Conservation (phyloP, 2,113 vertebrate genomes). For the Dinomys branickii region DNA sequence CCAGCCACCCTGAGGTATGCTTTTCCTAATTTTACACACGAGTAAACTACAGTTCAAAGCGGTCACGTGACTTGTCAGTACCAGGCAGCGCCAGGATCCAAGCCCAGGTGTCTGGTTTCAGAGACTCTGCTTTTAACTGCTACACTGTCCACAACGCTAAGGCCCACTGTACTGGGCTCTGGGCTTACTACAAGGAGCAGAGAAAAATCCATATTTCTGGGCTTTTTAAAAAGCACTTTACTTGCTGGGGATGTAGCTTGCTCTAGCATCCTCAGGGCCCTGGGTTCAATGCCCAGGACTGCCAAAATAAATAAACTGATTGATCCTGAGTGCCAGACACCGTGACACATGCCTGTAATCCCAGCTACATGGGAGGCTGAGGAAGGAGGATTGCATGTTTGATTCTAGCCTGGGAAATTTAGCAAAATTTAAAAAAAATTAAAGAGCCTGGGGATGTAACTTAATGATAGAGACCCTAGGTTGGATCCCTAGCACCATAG, state of each 20-base stretch:
- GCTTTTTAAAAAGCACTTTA: background rate
- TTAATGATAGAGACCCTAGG: background rate
- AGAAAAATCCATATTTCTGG: background rate
- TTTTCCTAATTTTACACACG: conserved; percentile 72
- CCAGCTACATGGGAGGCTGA: background rate
- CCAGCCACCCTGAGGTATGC: conserved; percentile 30
- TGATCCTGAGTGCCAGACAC: background rate
- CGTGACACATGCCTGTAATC: background rate
- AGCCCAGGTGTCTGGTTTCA: conserved; percentile 73
- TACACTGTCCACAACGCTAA: background rate
- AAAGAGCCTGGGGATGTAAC: background rate
- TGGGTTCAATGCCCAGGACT: background rate
- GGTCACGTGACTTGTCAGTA: conserved; percentile 63
- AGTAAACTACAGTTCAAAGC: conserved; percentile 59
- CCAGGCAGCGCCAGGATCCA: conserved; percentile 45
- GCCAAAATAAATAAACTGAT: background rate
- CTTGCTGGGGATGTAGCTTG: background rate
- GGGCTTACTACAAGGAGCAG: background rate
- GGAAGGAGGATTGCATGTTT: background rate
- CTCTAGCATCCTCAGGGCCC: background rate
- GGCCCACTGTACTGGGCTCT: background rate
- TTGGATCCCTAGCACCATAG: background rate
- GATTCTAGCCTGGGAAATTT: background rate
- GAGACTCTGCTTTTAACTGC: conserved; percentile 10
- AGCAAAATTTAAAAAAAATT: background rate